phyloP scores from a whole-genome alignment of 2,113 vertebrate genomes.

The Amazona vittata region DNA sequence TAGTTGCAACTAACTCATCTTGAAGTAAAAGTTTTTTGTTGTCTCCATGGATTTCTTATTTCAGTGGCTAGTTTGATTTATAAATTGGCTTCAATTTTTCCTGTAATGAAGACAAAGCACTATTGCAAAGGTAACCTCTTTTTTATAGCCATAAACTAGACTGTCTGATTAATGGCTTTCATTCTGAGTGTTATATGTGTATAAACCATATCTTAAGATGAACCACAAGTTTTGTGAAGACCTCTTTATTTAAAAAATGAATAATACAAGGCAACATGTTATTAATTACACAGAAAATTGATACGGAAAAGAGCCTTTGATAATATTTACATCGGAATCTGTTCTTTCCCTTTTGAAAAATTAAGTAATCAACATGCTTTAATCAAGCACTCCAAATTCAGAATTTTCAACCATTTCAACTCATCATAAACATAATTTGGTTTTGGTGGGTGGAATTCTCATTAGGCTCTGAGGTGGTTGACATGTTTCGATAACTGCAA shows the following conservation, averaged over 20 bases:
- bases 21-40: neutral
- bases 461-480: neutral
- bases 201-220: neutral
- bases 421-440: slow-evolving; percentile 8
- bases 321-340: neutral
- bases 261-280: neutral
- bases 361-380: neutral
- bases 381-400: neutral
- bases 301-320: neutral
- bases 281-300: neutral
- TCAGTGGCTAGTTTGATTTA: neutral
- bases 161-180: neutral
- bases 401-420: neutral
- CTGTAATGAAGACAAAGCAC: neutral
- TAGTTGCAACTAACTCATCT: neutral
- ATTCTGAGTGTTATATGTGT: neutral
- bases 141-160: neutral
- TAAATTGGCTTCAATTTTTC: neutral
- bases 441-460: slow-evolving; percentile 38
- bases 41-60: neutral
- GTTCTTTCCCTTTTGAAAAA: neutral
- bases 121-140: neutral
- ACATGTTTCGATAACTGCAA: neutral
- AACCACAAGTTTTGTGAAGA: neutral
- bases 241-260: neutral